Conservation (phyloP, 1,140 invertebrate species). For the Drosophila cardini region DNA sequence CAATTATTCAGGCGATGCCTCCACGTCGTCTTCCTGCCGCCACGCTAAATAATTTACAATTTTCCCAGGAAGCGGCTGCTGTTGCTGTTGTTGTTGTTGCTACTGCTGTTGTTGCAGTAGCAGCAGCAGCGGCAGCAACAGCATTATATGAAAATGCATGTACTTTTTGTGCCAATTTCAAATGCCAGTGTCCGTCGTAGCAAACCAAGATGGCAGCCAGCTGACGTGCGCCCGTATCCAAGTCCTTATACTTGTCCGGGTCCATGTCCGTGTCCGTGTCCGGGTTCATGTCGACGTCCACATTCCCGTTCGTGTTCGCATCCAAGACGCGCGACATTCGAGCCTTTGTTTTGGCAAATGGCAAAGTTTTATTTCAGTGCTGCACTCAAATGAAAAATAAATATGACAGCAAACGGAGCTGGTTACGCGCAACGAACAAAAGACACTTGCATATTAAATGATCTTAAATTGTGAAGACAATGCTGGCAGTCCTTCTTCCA, state of each 20-base stretch:
- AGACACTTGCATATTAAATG: constrained; percentile 82
- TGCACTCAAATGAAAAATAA: constrained; percentile 83
- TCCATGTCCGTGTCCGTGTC: not conserved
- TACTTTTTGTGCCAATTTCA: constrained; percentile 57
- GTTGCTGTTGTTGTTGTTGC: not conserved
- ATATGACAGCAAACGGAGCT: constrained; percentile 76
- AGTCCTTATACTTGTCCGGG: not conserved
- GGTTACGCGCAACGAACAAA: constrained; percentile 62
- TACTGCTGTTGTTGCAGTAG: not conserved
- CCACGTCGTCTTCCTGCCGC: constrained; percentile 52
- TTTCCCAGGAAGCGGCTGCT: constrained; percentile 41
- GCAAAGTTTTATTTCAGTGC: constrained; percentile 80
- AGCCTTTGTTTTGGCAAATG: constrained; percentile 82
- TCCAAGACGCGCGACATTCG: constrained; percentile 63
- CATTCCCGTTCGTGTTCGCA: not conserved
- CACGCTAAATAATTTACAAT: constrained; percentile 81
- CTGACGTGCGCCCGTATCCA: constrained; percentile 59
- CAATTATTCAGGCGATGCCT: constrained; percentile 78
- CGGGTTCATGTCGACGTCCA: not conserved
- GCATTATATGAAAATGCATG: constrained; percentile 80
- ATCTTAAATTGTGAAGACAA: constrained; percentile 79
- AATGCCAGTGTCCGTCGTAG: constrained; percentile 14
- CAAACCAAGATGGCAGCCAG: constrained; percentile 53
- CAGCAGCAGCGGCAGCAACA: constrained; percentile 14
- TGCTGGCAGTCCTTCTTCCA: constrained; percentile 40